These are phyloP conservation scores for Xerus rutilus DNA, from an alignment of 2,797 vertebrate genomes.

Conservation along the genomic window DNA sequence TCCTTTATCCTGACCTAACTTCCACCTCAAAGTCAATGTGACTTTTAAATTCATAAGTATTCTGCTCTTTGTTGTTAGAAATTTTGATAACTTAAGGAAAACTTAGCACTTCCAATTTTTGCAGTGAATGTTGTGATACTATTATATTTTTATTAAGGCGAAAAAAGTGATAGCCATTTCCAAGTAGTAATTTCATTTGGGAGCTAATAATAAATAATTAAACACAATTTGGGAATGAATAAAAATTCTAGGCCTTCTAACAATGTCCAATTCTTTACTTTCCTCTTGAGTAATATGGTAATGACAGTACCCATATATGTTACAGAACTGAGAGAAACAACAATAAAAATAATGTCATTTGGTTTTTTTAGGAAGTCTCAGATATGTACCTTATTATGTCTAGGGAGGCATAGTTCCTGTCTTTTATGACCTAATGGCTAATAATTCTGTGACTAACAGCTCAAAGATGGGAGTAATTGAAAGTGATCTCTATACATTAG, in stretches of 20 bases:
- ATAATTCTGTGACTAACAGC: slow-evolving; percentile 62
- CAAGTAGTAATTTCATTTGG: slow-evolving; percentile 3
- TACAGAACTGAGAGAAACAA: slow-evolving; percentile 10
- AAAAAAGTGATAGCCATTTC: not conserved
- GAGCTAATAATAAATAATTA: slow-evolving; percentile 45
- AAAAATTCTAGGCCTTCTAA: slow-evolving; percentile 14
- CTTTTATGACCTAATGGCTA: slow-evolving; percentile 45
- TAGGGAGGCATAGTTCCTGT: not conserved
- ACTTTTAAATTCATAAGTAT: slow-evolving; percentile 28
- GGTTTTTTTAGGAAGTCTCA: slow-evolving; percentile 1
- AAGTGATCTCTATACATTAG: slow-evolving; percentile 47
- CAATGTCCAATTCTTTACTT: not conserved
- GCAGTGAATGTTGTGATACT: not conserved
- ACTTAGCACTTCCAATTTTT: not conserved
- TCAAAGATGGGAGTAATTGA: slow-evolving; percentile 55
- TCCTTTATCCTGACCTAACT: not conserved
- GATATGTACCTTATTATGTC: not conserved
- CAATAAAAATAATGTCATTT: slow-evolving; percentile 62
- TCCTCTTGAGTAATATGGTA: not conserved
- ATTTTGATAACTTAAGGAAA: not conserved
- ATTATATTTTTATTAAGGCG: not conserved
- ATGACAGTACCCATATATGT: not conserved
- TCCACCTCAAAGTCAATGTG: not conserved
- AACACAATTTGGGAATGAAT: not conserved
- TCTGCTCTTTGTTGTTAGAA: not conserved